Evolutionary conservation across 2,888 invertebrate species (phyloP).

Genomic region (Apeira syringaria): DNA sequence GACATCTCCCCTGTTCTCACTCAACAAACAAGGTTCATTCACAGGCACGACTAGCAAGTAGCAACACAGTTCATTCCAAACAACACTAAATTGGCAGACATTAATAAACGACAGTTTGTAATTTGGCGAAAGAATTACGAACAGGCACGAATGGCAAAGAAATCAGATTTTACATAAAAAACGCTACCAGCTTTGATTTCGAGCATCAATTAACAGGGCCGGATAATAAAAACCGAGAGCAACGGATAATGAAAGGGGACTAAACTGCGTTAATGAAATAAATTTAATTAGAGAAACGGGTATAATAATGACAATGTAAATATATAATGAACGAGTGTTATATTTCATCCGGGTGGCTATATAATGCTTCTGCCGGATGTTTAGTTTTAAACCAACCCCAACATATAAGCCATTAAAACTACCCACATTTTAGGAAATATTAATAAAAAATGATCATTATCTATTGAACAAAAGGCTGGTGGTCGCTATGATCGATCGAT

Average conservation of each 20-base stretch:
- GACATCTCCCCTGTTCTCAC: slow-evolving; percentile 28
- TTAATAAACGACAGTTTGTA: slow-evolving; percentile 38
- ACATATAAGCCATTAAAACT: slow-evolving; percentile 34
- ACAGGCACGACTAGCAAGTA: slow-evolving; percentile 38
- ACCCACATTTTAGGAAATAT: slow-evolving; percentile 42
- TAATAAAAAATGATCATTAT: slow-evolving; percentile 47
- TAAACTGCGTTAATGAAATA: slow-evolving; percentile 23
- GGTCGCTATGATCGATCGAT: slow-evolving; percentile 44
- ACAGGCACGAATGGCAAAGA: slow-evolving; percentile 29
- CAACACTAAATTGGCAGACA: slow-evolving; percentile 41
- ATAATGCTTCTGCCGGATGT: slow-evolving; percentile 27
- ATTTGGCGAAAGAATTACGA: slow-evolving; percentile 42
- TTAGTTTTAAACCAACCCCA: slow-evolving; percentile 36
- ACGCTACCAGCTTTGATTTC: slow-evolving; percentile 19
- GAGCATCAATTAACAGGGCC: slow-evolving; percentile 25
- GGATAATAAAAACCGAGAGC: slow-evolving; percentile 27
- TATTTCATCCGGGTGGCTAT: slow-evolving; percentile 35
- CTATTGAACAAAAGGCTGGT: slow-evolving; percentile 45
- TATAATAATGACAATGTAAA: slow-evolving; percentile 9
- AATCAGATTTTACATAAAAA: slow-evolving; percentile 26
- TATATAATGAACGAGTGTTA: slow-evolving; percentile 23
- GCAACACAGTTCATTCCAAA: slow-evolving; percentile 27
- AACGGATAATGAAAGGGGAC: slow-evolving; percentile 24
- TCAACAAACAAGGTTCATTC: slow-evolving; percentile 43
- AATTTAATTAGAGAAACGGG: slow-evolving; percentile 28